Evolutionary conservation across 2,888 invertebrate genomes (phyloP).

Genomic region (Cataglyphis cursor): DNA sequence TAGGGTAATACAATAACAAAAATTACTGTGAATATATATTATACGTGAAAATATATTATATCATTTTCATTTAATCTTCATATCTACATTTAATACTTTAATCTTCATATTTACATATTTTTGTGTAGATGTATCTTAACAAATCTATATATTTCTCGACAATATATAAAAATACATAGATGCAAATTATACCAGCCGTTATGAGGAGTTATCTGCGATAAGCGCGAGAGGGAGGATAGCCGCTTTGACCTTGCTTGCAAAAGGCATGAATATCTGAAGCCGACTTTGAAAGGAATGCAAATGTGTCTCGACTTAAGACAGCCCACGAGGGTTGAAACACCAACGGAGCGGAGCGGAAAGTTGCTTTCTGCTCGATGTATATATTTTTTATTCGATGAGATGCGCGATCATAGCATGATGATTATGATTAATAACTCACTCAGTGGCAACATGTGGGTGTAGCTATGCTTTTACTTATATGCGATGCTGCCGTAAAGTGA

Average conservation of each 20-base stretch:
- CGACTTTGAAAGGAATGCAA: conserved; percentile 66
- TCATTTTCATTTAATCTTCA: neutral
- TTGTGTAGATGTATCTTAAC: neutral
- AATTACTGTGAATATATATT: neutral
- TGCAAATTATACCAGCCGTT: conserved; percentile 4
- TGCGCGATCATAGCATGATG: conserved; percentile 26
- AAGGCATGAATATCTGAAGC: conserved; percentile 47
- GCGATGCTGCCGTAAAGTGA: conserved; percentile 6
- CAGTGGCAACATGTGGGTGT: conserved; percentile 32
- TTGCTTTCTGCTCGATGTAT: neutral
- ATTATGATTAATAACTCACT: conserved; percentile 52
- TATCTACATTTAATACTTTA: no score
- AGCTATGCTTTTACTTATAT: neutral
- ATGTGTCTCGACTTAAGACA: conserved; percentile 70
- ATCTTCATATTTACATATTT: neutral
- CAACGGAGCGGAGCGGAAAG: conserved; percentile 25
- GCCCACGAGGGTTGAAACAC: conserved; percentile 48
- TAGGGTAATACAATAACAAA: neutral
- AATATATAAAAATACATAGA: conserved; percentile 7
- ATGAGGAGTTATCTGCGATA: conserved; percentile 45
- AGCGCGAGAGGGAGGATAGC: conserved; percentile 37
- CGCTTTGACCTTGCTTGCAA: conserved; percentile 49
- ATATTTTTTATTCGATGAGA: conserved; percentile 33
- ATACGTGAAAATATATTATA: neutral
- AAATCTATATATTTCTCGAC: conserved; percentile 18